Percentiles rank a stretch among this genome's conserved stretches.
These are phyloP conservation scores for Hymenochirus boettgeri DNA, from an alignment of 2,113 vertebrate species.

Conservation along the genomic window DNA sequence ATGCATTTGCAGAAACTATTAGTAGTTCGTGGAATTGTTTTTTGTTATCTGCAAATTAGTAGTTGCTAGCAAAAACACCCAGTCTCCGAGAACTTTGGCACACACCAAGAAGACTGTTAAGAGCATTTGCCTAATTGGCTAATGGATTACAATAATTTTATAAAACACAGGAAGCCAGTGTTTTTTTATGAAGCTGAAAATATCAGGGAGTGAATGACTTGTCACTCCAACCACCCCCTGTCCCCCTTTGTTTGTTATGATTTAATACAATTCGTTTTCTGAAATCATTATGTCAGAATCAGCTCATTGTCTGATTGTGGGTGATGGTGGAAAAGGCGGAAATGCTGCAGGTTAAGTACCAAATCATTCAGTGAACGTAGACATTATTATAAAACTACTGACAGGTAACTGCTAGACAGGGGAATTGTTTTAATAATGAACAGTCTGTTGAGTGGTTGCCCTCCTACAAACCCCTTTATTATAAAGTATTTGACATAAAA, in stretches of 20 bases:
- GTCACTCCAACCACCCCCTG: neutral
- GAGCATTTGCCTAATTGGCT: conserved; percentile 34
- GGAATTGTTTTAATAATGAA: too few relatives aligned
- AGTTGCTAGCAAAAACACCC: conserved; percentile 5
- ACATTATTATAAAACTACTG: too few relatives aligned
- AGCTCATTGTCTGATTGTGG: neutral
- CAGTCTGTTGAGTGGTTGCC: too few relatives aligned
- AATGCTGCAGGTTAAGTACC: neutral
- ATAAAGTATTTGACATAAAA: too few relatives aligned
- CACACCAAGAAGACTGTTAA: conserved; percentile 21
- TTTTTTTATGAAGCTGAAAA: conserved; percentile 25
- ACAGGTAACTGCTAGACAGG: too few relatives aligned
- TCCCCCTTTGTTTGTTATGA: neutral
- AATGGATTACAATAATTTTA: conserved; percentile 29
- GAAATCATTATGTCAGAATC: neutral
- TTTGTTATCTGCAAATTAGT: conserved; percentile 23
- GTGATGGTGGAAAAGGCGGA: neutral
- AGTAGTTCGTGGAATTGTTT: conserved; percentile 16
- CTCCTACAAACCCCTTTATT: too few relatives aligned
- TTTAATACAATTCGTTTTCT: neutral
- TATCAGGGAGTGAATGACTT: conserved; percentile 23
- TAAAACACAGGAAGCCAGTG: conserved; percentile 16
- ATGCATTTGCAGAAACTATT: conserved; percentile 24
- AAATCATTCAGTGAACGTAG: too few relatives aligned
- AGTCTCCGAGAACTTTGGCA: conserved; percentile 14